Evolutionary conservation across 1,140 invertebrate species (phyloP).

Genomic region (Battus philenor): DNA sequence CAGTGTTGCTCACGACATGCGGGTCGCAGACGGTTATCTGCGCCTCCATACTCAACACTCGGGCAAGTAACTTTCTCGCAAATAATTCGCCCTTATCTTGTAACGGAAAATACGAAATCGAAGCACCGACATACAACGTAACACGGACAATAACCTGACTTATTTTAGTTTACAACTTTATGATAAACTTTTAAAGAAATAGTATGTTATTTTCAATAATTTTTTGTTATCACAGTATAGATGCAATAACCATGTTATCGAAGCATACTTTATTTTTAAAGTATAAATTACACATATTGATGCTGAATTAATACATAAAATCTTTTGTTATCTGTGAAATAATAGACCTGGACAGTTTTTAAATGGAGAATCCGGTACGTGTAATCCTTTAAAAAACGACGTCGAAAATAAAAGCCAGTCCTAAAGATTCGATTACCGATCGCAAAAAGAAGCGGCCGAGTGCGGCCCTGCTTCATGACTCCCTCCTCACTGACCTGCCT

Average conservation of each 20-base stretch:
- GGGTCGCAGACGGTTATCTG: conserved; percentile 51
- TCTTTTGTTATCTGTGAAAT: too few species aligned
- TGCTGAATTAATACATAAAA: too few species aligned
- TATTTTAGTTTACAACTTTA: too few species aligned
- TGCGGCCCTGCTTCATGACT: conserved; percentile 57
- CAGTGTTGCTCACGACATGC: conserved; percentile 31
- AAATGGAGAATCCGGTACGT: too few species aligned
- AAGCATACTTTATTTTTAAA: too few species aligned
- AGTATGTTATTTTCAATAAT: too few species aligned
- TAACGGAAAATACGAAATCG: conserved; percentile 33
- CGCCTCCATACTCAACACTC: conserved; percentile 24
- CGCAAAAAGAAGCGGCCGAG: conserved; percentile 17
- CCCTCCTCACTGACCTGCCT: conserved; percentile 66
- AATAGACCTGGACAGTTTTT: too few species aligned
- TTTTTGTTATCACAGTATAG: too few species aligned
- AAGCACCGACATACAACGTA: conserved; percentile 14
- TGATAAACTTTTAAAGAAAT: too few species aligned
- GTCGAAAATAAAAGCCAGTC: neutral
- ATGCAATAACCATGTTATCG: too few species aligned
- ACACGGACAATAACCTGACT: conserved; percentile 1
- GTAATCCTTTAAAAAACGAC: too few species aligned
- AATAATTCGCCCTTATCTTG: conserved; percentile 48
- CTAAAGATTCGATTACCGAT: conserved; percentile 12
- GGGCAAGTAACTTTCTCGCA: conserved; percentile 48
- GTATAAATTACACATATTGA: too few species aligned